Percentiles rank a stretch among this genome's conserved stretches.
Conservation (phyloP, 2,113 vertebrate species). For the Elaphurus davidianus region DNA sequence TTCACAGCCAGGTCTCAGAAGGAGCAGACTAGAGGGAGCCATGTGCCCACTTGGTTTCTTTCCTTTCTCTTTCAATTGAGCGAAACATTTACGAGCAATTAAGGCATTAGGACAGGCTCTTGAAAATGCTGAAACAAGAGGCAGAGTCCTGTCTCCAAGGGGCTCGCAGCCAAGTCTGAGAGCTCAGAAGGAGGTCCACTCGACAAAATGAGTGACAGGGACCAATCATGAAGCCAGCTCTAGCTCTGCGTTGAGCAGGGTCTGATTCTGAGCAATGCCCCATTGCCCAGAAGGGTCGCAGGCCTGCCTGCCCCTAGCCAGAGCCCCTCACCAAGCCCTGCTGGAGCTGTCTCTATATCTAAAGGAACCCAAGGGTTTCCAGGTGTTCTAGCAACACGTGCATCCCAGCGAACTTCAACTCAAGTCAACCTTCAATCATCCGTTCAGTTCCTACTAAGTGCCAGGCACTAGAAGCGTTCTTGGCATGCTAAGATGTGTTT, state of each 20-base stretch:
- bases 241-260: not conserved
- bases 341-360: rapidly evolving
- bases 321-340: not conserved
- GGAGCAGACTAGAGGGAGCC: not conserved
- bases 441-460: not conserved
- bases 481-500: too few relatives aligned
- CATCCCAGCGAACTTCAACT: not conserved
- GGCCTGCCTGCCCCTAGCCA: rapidly evolving
- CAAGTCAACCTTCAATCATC: rapidly evolving
- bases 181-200: not conserved
- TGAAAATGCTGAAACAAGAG: not conserved
- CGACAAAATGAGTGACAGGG: not conserved
- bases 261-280: not conserved
- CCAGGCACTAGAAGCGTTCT: rapidly evolving
- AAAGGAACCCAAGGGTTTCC: rapidly evolving
- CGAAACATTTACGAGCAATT: not conserved
- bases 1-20: not conserved
- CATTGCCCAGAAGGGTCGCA: rapidly evolving
- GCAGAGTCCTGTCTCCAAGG: not conserved
- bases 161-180: not conserved
- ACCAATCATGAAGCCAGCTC: not conserved
- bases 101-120: too few relatives aligned
- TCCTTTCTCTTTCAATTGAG: not conserved
- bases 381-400: rapidly evolving
- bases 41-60: not conserved